A percentile compares a stretch with the other conserved stretches of the same genome.
Conservation (phyloP, 2,888 invertebrate species). For the Ectemnius cavifrons region DNA sequence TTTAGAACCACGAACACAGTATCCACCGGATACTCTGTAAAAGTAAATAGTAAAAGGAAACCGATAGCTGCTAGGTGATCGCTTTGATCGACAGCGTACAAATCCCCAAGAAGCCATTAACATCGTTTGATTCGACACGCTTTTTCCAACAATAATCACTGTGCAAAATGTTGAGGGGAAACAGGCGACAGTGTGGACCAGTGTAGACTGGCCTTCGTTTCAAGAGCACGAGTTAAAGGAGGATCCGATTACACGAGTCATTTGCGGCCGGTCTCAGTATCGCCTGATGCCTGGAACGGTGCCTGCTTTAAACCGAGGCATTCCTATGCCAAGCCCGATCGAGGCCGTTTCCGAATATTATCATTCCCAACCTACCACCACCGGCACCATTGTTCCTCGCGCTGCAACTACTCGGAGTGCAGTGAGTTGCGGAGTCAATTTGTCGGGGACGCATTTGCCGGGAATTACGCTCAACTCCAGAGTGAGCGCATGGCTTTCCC, state of each 20-base stretch:
- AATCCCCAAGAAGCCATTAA: background rate
- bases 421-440: conserved; percentile 64
- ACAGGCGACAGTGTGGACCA: background rate
- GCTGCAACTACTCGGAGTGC: conserved; percentile 57
- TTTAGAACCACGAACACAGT: background rate
- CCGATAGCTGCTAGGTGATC: background rate
- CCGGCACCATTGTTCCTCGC: conserved; percentile 52
- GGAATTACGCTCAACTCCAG: conserved; percentile 51
- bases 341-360: conserved; percentile 54
- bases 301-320: conserved; percentile 36
- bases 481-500: conserved; percentile 30
- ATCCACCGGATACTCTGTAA: background rate
- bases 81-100: background rate
- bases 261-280: conserved; percentile 46
- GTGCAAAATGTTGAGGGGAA: background rate
- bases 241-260: conserved; percentile 58
- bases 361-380: conserved; percentile 50
- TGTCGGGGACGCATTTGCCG: conserved; percentile 53
- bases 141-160: background rate
- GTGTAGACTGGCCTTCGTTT: conserved; percentile 35
- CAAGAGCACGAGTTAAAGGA: conserved; percentile 51
- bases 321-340: conserved; percentile 32
- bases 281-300: conserved; percentile 40
- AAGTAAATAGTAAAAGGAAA: background rate
- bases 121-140: background rate